Evolutionary conservation across 2,888 invertebrate genomes (phyloP).

Genomic region (Hyppa rectilinea): DNA sequence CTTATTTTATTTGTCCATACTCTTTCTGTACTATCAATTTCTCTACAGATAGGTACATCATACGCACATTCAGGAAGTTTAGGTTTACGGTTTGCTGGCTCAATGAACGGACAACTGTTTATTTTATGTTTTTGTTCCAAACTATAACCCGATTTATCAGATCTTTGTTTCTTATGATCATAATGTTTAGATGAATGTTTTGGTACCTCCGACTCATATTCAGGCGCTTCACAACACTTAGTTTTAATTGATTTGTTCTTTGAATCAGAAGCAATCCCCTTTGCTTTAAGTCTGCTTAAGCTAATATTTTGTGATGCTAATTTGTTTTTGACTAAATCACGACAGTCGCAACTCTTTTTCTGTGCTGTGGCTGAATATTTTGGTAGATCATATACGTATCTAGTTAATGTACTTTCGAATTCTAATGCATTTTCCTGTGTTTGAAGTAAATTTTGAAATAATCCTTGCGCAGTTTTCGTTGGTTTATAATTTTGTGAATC

Average conservation of each 20-base stretch:
- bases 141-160: not conserved
- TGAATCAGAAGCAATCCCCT: not conserved
- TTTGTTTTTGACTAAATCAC: not conserved
- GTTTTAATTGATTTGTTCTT: not conserved
- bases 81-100: not conserved
- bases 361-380: not conserved
- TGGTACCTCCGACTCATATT: not conserved
- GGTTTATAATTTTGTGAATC: conserved; percentile 5
- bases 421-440: not conserved
- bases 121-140: conserved; percentile 4
- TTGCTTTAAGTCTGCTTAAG: not conserved
- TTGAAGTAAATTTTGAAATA: conserved; percentile 26
- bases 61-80: not conserved
- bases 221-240: not conserved
- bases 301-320: not conserved
- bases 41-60: not conserved
- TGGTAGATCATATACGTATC: not conserved
- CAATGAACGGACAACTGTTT: not conserved
- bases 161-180: not conserved
- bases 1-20: conserved; percentile 1
- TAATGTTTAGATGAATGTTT: not conserved
- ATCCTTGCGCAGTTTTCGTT: conserved; percentile 19
- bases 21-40: not conserved
- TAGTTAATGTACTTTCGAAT: conserved; percentile 3
- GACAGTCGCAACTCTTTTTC: not conserved